Conservation (phyloP, 2,797 vertebrate species). For the Avahi laniger region DNA sequence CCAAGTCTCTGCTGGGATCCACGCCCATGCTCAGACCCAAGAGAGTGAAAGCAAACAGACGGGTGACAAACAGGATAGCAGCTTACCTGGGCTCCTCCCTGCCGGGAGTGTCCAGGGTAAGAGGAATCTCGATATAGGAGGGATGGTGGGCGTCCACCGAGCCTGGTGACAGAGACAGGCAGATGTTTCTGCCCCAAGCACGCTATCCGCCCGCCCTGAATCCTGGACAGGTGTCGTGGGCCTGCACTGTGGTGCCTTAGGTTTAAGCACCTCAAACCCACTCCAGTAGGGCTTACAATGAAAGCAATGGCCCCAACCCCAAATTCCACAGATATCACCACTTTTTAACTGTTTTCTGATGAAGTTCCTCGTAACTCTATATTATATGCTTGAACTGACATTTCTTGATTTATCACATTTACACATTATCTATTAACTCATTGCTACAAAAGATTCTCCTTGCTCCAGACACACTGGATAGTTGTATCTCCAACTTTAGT, state of each 20-base stretch:
- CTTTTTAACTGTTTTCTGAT: not conserved
- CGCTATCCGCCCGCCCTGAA: not conserved
- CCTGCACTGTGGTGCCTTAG: not conserved
- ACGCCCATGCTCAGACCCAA: not conserved
- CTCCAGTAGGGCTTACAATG: not conserved
- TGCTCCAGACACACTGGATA: not conserved
- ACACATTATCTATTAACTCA: not conserved
- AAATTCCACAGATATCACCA: not conserved
- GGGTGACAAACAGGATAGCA: not conserved
- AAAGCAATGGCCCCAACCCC: not conserved
- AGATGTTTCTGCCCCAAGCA: rapidly evolving
- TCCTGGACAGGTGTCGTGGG: rapidly evolving
- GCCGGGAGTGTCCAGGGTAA: not conserved
- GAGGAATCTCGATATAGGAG: not conserved
- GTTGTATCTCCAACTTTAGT: not conserved
- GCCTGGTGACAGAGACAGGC: not conserved
- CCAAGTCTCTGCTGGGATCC: not conserved
- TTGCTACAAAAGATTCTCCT: not conserved
- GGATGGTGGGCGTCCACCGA: not conserved
- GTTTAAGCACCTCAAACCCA: not conserved
- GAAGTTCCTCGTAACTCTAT: not conserved
- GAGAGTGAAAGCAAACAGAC: not conserved
- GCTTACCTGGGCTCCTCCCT: not conserved
- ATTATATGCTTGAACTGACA: not conserved
- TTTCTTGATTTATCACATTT: not conserved